Conservation (phyloP, 92 coral and sea anemone species). For the Porites divaricata region DNA sequence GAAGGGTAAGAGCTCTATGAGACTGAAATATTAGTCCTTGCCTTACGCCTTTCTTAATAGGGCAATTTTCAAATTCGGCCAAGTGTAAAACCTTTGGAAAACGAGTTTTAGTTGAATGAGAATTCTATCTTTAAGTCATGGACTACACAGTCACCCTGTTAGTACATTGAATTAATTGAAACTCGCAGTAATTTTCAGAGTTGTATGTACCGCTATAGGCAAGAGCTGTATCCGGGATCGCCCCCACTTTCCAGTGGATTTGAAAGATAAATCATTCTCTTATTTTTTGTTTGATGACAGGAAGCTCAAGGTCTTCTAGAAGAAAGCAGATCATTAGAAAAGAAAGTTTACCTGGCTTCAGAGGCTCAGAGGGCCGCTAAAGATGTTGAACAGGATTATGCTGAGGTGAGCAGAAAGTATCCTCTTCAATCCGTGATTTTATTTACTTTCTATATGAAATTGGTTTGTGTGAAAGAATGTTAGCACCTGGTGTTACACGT, state of each 20-base stretch:
- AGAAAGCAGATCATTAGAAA: conserved; percentile 87
- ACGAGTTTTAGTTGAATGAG: no score
- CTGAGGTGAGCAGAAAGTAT: conserved; percentile 63
- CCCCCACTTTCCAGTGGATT: not conserved
- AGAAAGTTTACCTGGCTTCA: conserved; percentile 90
- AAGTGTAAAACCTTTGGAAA: no score
- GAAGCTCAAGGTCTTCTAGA: conserved; percentile 85
- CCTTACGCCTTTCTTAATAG: not conserved
- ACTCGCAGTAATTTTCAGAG: no score
- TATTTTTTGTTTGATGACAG: conserved; percentile 25
- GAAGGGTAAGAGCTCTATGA: conserved; percentile 51
- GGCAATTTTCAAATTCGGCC: no score
- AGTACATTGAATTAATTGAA: no score
- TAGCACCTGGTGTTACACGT: not conserved
- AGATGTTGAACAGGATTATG: conserved; percentile 89
- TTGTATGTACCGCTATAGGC: no score
- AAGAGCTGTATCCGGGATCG: not conserved
- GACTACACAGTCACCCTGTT: no score
- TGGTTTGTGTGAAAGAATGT: not conserved
- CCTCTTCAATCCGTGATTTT: not conserved
- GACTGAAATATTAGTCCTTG: not conserved
- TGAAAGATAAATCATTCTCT: not conserved
- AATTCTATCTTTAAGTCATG: no score
- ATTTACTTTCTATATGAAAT: no score
- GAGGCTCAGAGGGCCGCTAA: conserved; percentile 94